phyloP scores from a whole-genome alignment of 2,888 invertebrate genomes.

The Erebia epiphron region DNA sequence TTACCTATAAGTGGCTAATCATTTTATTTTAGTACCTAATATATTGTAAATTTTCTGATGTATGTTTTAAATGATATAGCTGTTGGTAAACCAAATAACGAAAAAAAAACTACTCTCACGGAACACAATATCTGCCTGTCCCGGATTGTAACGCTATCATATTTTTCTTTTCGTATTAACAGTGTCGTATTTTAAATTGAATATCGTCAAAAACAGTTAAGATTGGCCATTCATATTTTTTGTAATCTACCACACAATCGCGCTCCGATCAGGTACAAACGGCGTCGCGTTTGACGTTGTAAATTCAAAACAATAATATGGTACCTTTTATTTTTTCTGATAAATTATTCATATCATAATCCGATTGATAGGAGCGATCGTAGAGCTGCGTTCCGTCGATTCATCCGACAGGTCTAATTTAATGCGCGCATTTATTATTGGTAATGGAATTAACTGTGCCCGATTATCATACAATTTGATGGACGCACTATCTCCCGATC shows the following conservation, averaged over 20 bases:
- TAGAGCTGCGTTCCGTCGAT: constrained; percentile 70
- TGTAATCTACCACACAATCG: constrained; percentile 36
- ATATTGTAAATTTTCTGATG: too few species aligned
- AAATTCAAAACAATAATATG: constrained; percentile 78
- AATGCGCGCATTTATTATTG: constrained; percentile 83
- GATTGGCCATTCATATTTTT: constrained; percentile 28
- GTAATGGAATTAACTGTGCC: constrained; percentile 81
- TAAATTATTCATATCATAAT: constrained; percentile 83
- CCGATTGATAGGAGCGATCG: constrained; percentile 76
- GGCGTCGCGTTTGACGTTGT: constrained; percentile 57
- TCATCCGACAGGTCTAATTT: constrained; percentile 81
- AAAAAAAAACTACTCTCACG: too few species aligned
- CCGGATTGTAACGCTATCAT: not conserved
- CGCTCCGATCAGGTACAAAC: constrained; percentile 31
- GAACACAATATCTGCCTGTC: not conserved
- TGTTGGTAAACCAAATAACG: too few species aligned
- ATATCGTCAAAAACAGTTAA: constrained; percentile 8
- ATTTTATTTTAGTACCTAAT: too few species aligned
- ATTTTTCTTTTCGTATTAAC: constrained; percentile 2
- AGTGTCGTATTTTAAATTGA: constrained; percentile 8
- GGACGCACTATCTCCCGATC: constrained; percentile 79
- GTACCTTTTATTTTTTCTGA: constrained; percentile 61
- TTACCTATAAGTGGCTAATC: too few species aligned
- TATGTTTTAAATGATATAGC: too few species aligned
- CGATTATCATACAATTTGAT: constrained; percentile 83